phyloP scores from a whole-genome alignment of 2,797 vertebrate species.

The Enteromius unitaeniatus region DNA sequence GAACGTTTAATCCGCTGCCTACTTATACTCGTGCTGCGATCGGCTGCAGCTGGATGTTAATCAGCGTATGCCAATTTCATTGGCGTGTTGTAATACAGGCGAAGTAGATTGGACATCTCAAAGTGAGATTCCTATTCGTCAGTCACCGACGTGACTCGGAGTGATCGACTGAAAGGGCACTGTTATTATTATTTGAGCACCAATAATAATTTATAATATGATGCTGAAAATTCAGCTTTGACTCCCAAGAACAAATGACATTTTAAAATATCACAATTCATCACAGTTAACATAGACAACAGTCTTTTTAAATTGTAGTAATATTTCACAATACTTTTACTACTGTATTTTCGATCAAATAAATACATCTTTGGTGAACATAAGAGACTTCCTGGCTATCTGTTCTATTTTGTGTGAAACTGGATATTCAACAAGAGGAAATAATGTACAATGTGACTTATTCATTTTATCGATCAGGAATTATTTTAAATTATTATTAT shows the following conservation, averaged over 20 bases:
- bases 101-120: no score
- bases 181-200: background rate
- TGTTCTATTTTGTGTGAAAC: background rate
- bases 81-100: no score
- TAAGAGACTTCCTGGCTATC: background rate
- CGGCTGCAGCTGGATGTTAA: no score
- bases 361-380: background rate
- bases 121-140: no score
- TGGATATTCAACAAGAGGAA: background rate
- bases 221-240: background rate
- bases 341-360: background rate
- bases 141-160: no score
- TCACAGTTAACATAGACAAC: background rate
- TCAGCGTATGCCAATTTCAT: no score
- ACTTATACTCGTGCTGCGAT: no score
- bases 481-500: no score
- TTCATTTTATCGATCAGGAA: background rate
- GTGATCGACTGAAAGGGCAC: no score
- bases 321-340: background rate
- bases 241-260: background rate
- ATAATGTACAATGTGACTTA: background rate
- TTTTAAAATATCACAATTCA: background rate
- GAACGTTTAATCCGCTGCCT: no score
- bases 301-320: background rate
- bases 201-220: background rate